A percentile compares a stretch with the other conserved stretches of the same genome.
phyloP scores from a whole-genome alignment of 1,140 invertebrate genomes.

The Maconellicoccus hirsutus region DNA sequence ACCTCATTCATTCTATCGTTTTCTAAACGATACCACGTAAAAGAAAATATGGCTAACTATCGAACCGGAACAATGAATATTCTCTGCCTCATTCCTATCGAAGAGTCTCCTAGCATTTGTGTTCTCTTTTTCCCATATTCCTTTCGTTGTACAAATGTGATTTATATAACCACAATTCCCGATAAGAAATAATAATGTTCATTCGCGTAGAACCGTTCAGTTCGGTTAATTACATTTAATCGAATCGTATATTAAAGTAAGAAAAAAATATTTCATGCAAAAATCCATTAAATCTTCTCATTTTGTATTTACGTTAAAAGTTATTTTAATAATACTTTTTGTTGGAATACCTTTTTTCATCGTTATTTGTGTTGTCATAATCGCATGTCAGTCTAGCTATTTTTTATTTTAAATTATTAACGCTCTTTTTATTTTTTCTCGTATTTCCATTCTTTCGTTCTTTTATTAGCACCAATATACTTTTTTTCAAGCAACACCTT shows the following conservation, averaged over 20 bases:
- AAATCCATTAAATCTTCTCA: not conserved
- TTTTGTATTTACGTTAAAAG: not conserved
- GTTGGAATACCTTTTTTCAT: too few species aligned
- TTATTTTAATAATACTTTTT: too few species aligned
- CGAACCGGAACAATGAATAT: constrained; percentile 7
- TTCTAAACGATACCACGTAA: constrained; percentile 8
- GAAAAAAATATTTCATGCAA: constrained; percentile 9
- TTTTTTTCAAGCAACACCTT: too few species aligned
- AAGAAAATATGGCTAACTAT: constrained; percentile 9
- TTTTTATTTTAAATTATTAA: too few species aligned
- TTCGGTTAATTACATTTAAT: constrained; percentile 3
- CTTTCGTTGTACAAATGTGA: not conserved
- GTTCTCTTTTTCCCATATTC: not conserved
- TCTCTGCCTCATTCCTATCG: not conserved
- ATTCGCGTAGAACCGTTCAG: constrained; percentile 2
- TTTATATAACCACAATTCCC: constrained; percentile 2
- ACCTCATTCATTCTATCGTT: constrained; percentile 1
- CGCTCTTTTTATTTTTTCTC: too few species aligned
- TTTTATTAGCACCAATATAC: too few species aligned
- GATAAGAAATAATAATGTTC: constrained; percentile 9
- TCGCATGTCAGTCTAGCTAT: too few species aligned
- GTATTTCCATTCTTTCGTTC: too few species aligned
- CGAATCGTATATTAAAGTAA: not conserved
- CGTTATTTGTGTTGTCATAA: too few species aligned
- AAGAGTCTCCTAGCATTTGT: not conserved